Base-by-base conservation (phyloP, 2,888 invertebrate species). In the Pinctada fucata region DNA sequence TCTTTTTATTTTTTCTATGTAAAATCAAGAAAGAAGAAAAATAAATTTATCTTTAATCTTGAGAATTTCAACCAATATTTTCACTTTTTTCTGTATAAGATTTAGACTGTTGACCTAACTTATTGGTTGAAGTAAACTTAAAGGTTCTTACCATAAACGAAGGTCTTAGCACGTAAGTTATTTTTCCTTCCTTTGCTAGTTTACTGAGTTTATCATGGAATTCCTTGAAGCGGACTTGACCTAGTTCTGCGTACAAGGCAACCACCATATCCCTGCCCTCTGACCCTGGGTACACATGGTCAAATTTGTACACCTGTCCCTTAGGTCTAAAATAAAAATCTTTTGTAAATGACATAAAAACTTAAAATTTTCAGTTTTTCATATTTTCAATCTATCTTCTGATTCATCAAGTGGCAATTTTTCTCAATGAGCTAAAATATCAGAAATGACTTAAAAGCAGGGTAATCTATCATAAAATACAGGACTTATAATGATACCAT, bases 161-260 rank as follows among this genome's bases (percentile, higher is more conserved):
- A 94, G 99, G 98, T 65, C 99, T 94, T 66, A 97, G 93, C 77
- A 98, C 94, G 93, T 99, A 99, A 91, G 96, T 96, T 6, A 98
- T 94, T 82, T 94, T 94, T 68, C 96, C 96, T 47, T 93, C 93
- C 79, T 95, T 94, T 2, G 96, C 96, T 91, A 95, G 93, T 65
- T 93, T 92, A 85, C 95, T 94, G 48, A 99, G 93, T 83, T 95
- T 93, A 71, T 94, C 93, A 92, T 99, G 98, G 91, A 97, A 96
- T 48, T 93, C 91, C 3, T 94, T 93, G 92, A 98, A 97, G 58
- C 95, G 94, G 31, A 93, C 91, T 13, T 96, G 95, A 3, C 97
- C 98, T 78, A 99, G 93, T 93, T 98, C 96, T 70, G 96, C 97
- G 93, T 99, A 99, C 45, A 99, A 93, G 76, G 98, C 94, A 45